A percentile compares a stretch with the other conserved stretches of the same genome.
Evolutionary conservation across 2,888 invertebrate genomes (phyloP).

Genomic region (Acheta domesticus): DNA sequence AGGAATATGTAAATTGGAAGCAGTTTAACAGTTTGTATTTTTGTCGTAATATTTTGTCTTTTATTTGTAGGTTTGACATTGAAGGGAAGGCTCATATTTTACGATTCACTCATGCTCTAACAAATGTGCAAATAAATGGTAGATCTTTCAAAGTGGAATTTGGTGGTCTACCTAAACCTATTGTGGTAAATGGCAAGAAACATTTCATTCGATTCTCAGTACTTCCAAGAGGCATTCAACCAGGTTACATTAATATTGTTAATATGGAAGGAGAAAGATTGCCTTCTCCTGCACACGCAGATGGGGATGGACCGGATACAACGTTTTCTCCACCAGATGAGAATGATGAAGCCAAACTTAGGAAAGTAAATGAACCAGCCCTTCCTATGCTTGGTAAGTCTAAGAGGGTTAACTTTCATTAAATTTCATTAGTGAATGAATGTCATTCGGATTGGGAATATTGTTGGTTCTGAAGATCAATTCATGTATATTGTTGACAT

Average conservation of each 20-base stretch:
- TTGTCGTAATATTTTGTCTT: neutral
- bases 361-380: conserved; percentile 42
- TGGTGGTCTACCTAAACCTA: conserved; percentile 78
- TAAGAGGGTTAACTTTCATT: neutral
- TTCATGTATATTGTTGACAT: too few species aligned
- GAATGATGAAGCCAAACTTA: conserved; percentile 24
- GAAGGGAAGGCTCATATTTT: conserved; percentile 70
- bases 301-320: conserved; percentile 41
- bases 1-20: conserved; percentile 10
- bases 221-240: conserved; percentile 67
- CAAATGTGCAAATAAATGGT: conserved; percentile 75
- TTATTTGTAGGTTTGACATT: conserved; percentile 56
- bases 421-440: neutral
- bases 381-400: conserved; percentile 42
- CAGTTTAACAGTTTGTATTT: too few species aligned
- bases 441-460: too few species aligned
- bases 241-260: conserved; percentile 66
- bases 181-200: conserved; percentile 68
- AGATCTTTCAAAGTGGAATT: conserved; percentile 70
- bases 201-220: conserved; percentile 79
- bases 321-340: conserved; percentile 23
- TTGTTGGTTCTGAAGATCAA: too few species aligned
- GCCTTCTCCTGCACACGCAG: conserved; percentile 41
- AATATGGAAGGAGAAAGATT: conserved; percentile 66
- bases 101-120: conserved; percentile 74